These are phyloP conservation scores for Nothocercus nigrocapillus DNA, from an alignment of 2,113 vertebrate species.

Conservation along the genomic window DNA sequence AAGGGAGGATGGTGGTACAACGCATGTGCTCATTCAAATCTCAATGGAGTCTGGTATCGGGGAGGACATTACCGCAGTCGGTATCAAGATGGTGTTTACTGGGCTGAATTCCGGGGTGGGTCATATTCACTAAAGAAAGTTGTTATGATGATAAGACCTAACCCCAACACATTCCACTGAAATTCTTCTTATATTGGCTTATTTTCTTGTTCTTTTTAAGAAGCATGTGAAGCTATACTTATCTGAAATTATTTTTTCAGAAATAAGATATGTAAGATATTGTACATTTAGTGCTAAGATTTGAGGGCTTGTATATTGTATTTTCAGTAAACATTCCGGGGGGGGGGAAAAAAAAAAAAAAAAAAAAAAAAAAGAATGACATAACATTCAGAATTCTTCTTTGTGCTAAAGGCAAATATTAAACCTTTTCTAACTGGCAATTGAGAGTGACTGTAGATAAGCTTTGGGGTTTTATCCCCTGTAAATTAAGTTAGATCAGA, in stretches of 20 bases:
- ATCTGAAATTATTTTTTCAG: slow-evolving; percentile 4
- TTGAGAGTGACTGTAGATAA: slow-evolving; percentile 54
- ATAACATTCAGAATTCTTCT: not conserved
- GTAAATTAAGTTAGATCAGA: slow-evolving; percentile 56
- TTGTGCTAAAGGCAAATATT: not conserved
- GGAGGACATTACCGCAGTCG: slow-evolving; percentile 97
- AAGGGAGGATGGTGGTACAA: slow-evolving; percentile 99
- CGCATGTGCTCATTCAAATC: slow-evolving; percentile 95
- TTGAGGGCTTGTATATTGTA: slow-evolving; percentile 38
- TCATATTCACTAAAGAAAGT: slow-evolving; percentile 97
- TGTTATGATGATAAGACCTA: slow-evolving; percentile 98
- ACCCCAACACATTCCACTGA: slow-evolving; percentile 96
- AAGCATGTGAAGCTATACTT: not conserved
- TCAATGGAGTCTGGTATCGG: slow-evolving; percentile 97
- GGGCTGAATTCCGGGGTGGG: slow-evolving; percentile 97
- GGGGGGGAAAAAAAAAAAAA: no score
- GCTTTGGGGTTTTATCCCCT: slow-evolving; percentile 19
- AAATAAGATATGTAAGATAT: slow-evolving; percentile 60
- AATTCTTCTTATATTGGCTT: not conserved
- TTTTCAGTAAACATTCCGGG: slow-evolving; percentile 26
- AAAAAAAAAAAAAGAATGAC: not conserved
- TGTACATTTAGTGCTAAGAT: slow-evolving; percentile 44
- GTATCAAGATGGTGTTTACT: slow-evolving; percentile 96
- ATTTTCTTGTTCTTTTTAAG: not conserved
- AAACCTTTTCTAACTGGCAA: not conserved